Conservation (phyloP, 2,113 vertebrate genomes). For the Haemorhous mexicanus region DNA sequence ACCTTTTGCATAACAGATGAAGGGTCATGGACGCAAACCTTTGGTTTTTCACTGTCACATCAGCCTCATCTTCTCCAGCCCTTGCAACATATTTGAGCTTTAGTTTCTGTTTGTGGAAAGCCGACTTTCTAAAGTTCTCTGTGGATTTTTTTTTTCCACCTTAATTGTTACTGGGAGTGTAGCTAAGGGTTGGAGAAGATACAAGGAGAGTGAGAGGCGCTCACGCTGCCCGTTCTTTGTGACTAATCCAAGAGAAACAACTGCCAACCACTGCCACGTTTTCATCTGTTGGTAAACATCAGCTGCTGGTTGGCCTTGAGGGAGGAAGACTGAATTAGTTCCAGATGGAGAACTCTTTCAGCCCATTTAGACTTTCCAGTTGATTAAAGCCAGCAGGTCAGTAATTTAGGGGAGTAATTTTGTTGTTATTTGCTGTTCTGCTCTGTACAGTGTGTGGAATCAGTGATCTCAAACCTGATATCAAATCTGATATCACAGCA, state of each 20-base stretch:
- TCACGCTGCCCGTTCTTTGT: neutral
- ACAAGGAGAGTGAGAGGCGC: neutral
- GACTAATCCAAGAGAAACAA: neutral
- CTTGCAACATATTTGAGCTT: neutral
- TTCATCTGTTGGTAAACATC: conserved; percentile 63
- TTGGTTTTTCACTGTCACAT: neutral
- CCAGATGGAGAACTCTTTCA: conserved; percentile 39
- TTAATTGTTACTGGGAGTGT: neutral
- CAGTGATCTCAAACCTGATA: neutral
- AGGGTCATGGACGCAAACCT: rapidly evolving
- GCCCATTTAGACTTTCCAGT: neutral
- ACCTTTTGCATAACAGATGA: rapidly evolving
- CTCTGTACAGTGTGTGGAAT: neutral
- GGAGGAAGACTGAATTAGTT: conserved; percentile 29
- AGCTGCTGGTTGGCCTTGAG: conserved; percentile 17
- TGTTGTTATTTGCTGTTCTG: neutral
- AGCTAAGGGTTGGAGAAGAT: neutral
- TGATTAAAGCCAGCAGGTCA: conserved; percentile 42
- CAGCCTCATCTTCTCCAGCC: neutral
- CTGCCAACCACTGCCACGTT: conserved; percentile 48
- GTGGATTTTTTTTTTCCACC: neutral
- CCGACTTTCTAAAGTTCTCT: rapidly evolving
- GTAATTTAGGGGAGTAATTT: neutral
- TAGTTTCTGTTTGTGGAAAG: neutral
- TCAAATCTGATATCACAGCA: neutral